phyloP scores from a whole-genome alignment of 2,888 invertebrate genomes.

The Anorthoa munda region DNA sequence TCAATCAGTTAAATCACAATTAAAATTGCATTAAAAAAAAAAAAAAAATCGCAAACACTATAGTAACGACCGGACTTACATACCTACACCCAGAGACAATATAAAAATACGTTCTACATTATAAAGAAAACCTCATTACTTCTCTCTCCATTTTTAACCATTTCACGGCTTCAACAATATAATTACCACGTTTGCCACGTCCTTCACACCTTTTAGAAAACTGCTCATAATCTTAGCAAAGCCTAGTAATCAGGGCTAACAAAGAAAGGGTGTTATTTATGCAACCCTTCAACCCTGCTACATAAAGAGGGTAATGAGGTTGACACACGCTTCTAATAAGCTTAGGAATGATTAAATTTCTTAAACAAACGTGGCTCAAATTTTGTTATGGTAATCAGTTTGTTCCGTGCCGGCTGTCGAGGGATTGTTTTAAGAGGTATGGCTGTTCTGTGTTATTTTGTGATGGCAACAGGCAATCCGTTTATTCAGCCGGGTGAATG shows the following conservation, averaged over 20 bases:
- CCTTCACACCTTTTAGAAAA: constrained; percentile 12
- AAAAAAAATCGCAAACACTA: too few relatives aligned
- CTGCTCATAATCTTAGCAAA: constrained; percentile 45
- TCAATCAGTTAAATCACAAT: too few relatives aligned
- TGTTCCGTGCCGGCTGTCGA: constrained; percentile 17
- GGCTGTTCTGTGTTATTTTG: not conserved
- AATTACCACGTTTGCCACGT: constrained; percentile 37
- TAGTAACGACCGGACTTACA: too few relatives aligned
- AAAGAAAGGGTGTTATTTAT: constrained; percentile 67
- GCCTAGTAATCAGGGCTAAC: constrained; percentile 59
- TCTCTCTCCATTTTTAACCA: constrained; percentile 2
- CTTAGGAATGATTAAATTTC: constrained; percentile 68
- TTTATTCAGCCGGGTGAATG: not conserved
- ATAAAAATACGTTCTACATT: not conserved
- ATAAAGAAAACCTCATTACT: constrained; percentile 16
- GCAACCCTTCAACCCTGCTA: constrained; percentile 58
- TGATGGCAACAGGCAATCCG: constrained; percentile 15
- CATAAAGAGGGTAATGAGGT: constrained; percentile 63
- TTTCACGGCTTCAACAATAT: constrained; percentile 23
- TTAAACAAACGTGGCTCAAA: constrained; percentile 63
- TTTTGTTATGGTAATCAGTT: constrained; percentile 66
- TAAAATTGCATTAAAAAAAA: too few relatives aligned
- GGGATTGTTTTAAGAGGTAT: constrained; percentile 40
- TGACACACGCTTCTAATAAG: constrained; percentile 66
- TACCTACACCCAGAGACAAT: not conserved